Base-by-base conservation (phyloP, 2,797 vertebrate species). In the Phrynocephalus vlangalii region DNA sequence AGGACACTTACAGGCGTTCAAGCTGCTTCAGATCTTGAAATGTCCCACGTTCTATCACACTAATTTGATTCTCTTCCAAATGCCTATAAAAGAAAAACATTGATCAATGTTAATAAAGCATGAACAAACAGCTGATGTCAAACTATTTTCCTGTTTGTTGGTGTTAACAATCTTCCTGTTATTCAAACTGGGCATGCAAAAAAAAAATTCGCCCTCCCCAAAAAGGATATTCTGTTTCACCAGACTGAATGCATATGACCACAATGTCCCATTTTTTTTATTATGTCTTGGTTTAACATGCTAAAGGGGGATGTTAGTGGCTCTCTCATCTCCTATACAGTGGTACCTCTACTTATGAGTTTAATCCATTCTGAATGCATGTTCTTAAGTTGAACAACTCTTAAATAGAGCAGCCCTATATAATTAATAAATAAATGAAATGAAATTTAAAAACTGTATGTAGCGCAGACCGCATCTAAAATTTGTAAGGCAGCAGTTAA, bases 31-130 rank as follows among this genome's bases (percentile, higher is more conserved):
- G 97, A 94, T 99, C 99, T 96, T 99, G 98, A 96, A 99, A 99
- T 33, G 98, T 98, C 95, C 99, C 99, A 96, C 98, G 97, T 96
- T 99, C 99, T 1, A 99, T 97, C 90, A 99, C 96, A 56, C 97
- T 99, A 96, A 99, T 98, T 94, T 99, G 99, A 96, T 99, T 99
- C 95, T 99, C 98, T 96, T 99, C 98, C 97, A 99, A 97, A 94
- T 99, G 99, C 76, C 99, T 99, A 93, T 68, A 87, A 82, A 96
- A 84, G 93, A 90, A 63, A 6, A 87, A 0, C 70, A 89, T 28
- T 0, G 52, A 86, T 95, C 90, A 94, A 63, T 20, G 18, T 63
- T 63, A 63, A 63, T 63, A 63, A 63, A 63, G 60, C 18, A 20
- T 63, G 15, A 63, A 63, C 60, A 63, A 63, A 20, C 11, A 63